Percentiles rank a stretch among this genome's conserved stretches.
These are phyloP conservation scores for Bibio marci DNA, from an alignment of 2,888 invertebrate genomes.

Conservation along the genomic window DNA sequence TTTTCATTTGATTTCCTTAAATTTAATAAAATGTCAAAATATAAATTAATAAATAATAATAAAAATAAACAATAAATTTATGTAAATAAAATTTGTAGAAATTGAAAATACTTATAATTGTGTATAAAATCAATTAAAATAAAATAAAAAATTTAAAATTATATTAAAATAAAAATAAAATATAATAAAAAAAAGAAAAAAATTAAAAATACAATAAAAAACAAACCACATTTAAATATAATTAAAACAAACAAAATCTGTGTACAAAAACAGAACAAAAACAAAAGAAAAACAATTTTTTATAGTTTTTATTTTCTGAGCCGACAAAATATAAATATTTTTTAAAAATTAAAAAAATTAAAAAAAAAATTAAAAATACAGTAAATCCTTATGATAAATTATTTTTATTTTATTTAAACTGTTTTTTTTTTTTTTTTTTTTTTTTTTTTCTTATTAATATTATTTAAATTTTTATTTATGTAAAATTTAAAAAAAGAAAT, in stretches of 20 bases:
- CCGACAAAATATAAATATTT: too few relatives aligned
- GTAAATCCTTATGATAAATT: too few relatives aligned
- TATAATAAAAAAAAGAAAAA: neutral
- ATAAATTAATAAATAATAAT: neutral
- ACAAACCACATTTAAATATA: slow-evolving; percentile 2
- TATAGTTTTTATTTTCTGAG: neutral
- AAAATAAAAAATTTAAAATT: neutral
- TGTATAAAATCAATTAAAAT: too few relatives aligned
- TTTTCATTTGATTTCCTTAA: too few relatives aligned
- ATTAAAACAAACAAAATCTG: too few relatives aligned
- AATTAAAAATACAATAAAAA: neutral
- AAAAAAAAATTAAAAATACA: too few relatives aligned
- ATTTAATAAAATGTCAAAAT: neutral
- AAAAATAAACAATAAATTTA: neutral
- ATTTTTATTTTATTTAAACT: neutral
- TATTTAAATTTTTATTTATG: too few relatives aligned
- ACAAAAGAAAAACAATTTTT: neutral
- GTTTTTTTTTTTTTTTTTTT: neutral
- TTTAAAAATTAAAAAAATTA: too few relatives aligned
- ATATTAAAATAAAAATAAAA: neutral
- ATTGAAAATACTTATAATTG: neutral
- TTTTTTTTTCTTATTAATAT: too few relatives aligned
- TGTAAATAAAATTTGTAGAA: neutral
- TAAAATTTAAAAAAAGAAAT: too few relatives aligned
- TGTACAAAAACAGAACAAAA: neutral